Evolutionary conservation across 2,113 vertebrate genomes (phyloP).

Genomic region (Pseudonaja textilis): DNA sequence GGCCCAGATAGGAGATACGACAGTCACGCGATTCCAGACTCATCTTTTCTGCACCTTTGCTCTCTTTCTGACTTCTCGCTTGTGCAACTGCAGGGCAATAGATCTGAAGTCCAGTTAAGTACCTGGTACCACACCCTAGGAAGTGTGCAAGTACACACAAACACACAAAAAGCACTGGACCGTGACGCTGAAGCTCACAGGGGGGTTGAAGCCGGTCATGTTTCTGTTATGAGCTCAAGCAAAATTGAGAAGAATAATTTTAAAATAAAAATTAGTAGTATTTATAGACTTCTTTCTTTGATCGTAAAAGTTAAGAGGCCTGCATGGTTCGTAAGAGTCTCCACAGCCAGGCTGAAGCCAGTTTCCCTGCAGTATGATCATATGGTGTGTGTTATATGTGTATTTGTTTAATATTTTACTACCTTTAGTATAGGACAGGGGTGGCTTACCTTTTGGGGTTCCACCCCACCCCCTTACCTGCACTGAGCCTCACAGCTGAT

Average conservation of each 20-base stretch:
- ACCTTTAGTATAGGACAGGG: no score
- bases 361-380: neutral
- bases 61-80: neutral
- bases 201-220: neutral
- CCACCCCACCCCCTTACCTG: no score
- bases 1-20: no score
- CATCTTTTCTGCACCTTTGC: neutral
- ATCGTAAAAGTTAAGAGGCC: neutral
- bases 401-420: neutral
- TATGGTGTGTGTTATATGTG: neutral
- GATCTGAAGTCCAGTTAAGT: neutral
- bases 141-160: no score
- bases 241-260: no score
- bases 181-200: neutral
- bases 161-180: neutral
- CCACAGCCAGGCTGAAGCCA: neutral
- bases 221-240: no score
- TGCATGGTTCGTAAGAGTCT: neutral
- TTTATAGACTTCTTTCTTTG: no score
- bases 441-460: no score
- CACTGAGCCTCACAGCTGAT: no score
- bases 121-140: neutral
- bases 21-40: no score
- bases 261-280: no score
- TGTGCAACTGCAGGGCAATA: no score